phyloP scores from a whole-genome alignment of 92 coral and sea anemone species.

The Zoanthus solanderi region DNA sequence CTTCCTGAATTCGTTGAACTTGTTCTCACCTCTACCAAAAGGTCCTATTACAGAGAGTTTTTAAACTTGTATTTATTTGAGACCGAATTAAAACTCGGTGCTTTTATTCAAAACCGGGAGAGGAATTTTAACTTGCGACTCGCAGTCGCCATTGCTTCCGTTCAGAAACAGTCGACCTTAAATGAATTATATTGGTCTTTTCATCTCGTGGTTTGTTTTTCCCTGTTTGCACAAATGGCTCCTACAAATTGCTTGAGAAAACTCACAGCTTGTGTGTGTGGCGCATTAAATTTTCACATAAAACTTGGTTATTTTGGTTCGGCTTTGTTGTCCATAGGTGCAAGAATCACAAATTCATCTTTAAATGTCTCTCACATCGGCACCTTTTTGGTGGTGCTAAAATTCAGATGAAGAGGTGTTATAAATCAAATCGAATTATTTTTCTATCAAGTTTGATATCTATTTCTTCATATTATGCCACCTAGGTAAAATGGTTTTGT shows the following conservation, averaged over 20 bases:
- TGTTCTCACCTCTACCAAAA: constrained; percentile 40
- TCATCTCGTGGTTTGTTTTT: not conserved
- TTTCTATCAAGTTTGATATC: not conserved
- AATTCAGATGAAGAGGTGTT: not conserved
- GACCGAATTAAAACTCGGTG: not conserved
- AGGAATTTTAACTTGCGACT: constrained; percentile 56
- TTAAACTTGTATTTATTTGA: too few relatives aligned
- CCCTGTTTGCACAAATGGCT: not conserved
- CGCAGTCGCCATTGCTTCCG: constrained; percentile 74
- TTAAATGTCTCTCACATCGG: constrained; percentile 37
- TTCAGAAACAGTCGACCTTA: constrained; percentile 33
- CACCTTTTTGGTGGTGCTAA: constrained; percentile 30
- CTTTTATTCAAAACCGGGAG: constrained; percentile 18
- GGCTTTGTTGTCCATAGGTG: not conserved
- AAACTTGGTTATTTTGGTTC: not conserved
- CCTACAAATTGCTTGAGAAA: not conserved
- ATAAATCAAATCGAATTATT: constrained; percentile 7
- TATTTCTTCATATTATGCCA: too few relatives aligned
- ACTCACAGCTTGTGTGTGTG: not conserved
- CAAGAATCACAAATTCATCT: constrained; percentile 31
- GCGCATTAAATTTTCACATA: not conserved
- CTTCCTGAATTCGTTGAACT: constrained; percentile 45
- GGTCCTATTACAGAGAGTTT: not conserved
- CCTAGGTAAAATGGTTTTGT: not conserved
- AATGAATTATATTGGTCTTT: constrained; percentile 28